Evolutionary conservation across 2,797 vertebrate species (phyloP).

Genomic region (Danio aesculapii): DNA sequence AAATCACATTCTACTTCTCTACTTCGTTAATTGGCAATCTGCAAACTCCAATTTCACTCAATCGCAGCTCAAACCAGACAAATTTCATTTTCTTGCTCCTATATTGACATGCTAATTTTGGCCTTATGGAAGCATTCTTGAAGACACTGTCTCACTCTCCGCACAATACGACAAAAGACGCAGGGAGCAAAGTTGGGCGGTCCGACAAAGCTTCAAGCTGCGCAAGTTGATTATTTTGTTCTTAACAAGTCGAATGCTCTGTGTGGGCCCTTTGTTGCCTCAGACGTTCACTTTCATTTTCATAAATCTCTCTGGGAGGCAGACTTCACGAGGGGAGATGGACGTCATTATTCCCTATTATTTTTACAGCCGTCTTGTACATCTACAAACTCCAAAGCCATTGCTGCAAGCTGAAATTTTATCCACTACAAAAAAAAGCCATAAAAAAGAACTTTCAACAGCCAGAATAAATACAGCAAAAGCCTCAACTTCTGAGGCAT

Average conservation of each 20-base stretch:
- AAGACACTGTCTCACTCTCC: conserved; percentile 52
- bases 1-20: background rate
- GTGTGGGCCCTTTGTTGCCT: conserved; percentile 34
- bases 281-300: conserved; percentile 46
- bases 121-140: conserved; percentile 56
- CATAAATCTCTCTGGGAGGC: conserved; percentile 44
- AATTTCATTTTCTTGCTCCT: conserved; percentile 58
- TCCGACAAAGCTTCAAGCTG: conserved; percentile 57
- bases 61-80: conserved; percentile 54
- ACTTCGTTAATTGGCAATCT: conserved; percentile 53
- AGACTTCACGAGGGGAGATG: conserved; percentile 35
- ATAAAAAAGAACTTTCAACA: too few relatives aligned
- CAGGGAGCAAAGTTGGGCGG: conserved; percentile 51
- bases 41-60: conserved; percentile 46
- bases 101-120: conserved; percentile 67
- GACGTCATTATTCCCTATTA: conserved; percentile 26
- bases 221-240: conserved; percentile 57
- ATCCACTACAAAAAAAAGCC: background rate
- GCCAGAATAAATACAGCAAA: too few relatives aligned
- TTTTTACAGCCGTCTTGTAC: conserved; percentile 25
- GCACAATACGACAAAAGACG: conserved; percentile 56
- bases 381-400: background rate
- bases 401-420: background rate
- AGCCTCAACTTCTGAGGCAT: too few relatives aligned
- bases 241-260: conserved; percentile 51